A percentile compares a stretch with the other conserved stretches of the same genome.
These are phyloP conservation scores for Formica selysi DNA, from an alignment of 1,140 invertebrate species.

Conservation along the genomic window DNA sequence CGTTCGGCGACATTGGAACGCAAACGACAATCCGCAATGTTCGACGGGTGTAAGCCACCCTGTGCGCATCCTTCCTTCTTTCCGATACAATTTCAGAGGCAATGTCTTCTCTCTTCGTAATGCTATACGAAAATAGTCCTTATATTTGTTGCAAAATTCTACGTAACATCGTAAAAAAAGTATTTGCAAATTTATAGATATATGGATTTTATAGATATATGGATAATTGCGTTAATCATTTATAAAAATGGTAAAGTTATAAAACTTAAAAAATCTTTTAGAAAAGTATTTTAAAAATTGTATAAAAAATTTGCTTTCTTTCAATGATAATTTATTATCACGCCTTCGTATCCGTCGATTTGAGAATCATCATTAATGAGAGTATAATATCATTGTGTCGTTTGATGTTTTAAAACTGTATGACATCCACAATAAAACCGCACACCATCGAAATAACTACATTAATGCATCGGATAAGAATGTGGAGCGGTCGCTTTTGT, in stretches of 20 bases:
- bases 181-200: too few relatives aligned
- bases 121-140: not conserved
- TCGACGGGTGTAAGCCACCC: constrained; percentile 70
- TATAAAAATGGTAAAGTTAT: too few relatives aligned
- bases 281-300: not conserved
- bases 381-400: too few relatives aligned
- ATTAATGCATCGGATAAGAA: constrained; percentile 9
- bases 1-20: constrained; percentile 47
- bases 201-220: not conserved
- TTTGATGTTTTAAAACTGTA: not conserved
- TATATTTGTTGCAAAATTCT: not conserved
- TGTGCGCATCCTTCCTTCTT: constrained; percentile 25
- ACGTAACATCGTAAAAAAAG: too few relatives aligned
- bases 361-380: not conserved
- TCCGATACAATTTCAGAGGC: constrained; percentile 27
- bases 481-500: constrained; percentile 67
- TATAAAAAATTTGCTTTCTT: too few relatives aligned
- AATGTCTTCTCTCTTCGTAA: not conserved
- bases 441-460: constrained; percentile 33
- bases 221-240: not conserved
- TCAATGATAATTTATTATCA: not conserved
- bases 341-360: not conserved
- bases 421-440: not conserved
- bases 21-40: constrained; percentile 66
- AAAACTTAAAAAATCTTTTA: not conserved